phyloP scores from a whole-genome alignment of 2,888 invertebrate species.

The Sphecodes monilicornis region DNA sequence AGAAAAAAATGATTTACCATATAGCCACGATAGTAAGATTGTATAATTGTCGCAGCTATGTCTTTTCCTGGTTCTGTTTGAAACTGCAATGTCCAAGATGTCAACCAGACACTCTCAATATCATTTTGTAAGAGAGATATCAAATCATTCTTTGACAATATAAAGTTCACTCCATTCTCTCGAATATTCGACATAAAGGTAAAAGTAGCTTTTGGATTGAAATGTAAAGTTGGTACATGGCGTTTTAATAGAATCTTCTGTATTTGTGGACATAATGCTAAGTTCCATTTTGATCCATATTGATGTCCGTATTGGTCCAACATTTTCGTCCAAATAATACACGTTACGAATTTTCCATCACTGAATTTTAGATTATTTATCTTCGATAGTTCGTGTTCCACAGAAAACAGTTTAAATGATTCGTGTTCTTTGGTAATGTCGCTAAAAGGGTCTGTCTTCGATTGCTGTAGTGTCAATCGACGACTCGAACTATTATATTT shows the following conservation, averaged over 20 bases:
- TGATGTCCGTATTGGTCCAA: conserved; percentile 66
- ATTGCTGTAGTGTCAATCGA: neutral
- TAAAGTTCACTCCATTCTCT: conserved; percentile 62
- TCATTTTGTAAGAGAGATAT: conserved; percentile 45
- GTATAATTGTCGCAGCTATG: conserved; percentile 68
- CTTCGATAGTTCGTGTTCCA: conserved; percentile 46
- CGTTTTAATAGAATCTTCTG: conserved; percentile 58
- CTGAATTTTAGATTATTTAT: conserved; percentile 62
- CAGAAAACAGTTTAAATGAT: conserved; percentile 11
- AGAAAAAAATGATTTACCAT: conserved; percentile 56
- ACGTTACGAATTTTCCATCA: conserved; percentile 60
- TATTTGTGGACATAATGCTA: conserved; percentile 67
- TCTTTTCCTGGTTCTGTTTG: conserved; percentile 47
- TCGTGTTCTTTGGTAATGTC: conserved; percentile 39
- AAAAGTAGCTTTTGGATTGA: conserved; percentile 54
- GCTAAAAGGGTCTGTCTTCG: conserved; percentile 34
- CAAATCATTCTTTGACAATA: conserved; percentile 57
- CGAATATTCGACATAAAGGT: conserved; percentile 58
- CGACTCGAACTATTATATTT: neutral
- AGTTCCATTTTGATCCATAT: conserved; percentile 68
- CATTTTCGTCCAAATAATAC: conserved; percentile 61
- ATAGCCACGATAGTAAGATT: conserved; percentile 69
- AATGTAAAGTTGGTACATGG: conserved; percentile 56
- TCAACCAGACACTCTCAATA: conserved; percentile 55
- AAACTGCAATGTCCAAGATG: conserved; percentile 62